Evolutionary conservation across 2,113 vertebrate species (phyloP), one percentile per base, ranked within the genome.

Genomic region (Rhegmatorhina hoffmannsi): DNA sequence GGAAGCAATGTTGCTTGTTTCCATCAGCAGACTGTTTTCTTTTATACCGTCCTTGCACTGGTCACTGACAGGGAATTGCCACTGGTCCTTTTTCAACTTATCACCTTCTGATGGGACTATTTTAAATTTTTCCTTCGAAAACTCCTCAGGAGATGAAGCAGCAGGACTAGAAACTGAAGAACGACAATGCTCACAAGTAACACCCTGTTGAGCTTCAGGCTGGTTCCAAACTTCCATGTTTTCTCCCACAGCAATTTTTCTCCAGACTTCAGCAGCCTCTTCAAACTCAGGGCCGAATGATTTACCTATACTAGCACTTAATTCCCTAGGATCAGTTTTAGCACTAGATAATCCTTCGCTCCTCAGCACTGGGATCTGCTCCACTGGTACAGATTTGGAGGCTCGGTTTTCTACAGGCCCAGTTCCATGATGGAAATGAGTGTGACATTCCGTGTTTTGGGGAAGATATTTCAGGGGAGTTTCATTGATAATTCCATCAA

Each of bases 41-140:
- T 96, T 70, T 84, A 33, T 34, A 62, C 66, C 36, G 16, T 50
- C 47, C 47, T 87, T 53, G 50, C 78, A 72, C 21, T 49, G 20
- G 70, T 69, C 46, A 86, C 60, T 50, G 81, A 38, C 53, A 84
- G 28, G 80, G 53, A 84, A 78, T 64, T 93, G 85, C 72, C 43
- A 67, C 47, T 77, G 84, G 66, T 91, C 74, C 38, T 93, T 94
- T 93, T 84, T 88, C 55, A 97, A 60, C 7, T 77, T 93, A 80
- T 15, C 43, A 74, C 50, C 26, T 58, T 95, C 94, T 74, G 78
- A 91, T 81, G 69, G 50, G 26, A 87, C 38, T 43, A 36, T 69
- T 74, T 85, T 58, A 64, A 81, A 16, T 38, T 72, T 92, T 50
- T 83, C 93, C 90, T 96, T 92, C 34, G 91, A 84, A 63, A 87